Conservation (phyloP, 1,140 invertebrate genomes). For the Euschistus heros region DNA sequence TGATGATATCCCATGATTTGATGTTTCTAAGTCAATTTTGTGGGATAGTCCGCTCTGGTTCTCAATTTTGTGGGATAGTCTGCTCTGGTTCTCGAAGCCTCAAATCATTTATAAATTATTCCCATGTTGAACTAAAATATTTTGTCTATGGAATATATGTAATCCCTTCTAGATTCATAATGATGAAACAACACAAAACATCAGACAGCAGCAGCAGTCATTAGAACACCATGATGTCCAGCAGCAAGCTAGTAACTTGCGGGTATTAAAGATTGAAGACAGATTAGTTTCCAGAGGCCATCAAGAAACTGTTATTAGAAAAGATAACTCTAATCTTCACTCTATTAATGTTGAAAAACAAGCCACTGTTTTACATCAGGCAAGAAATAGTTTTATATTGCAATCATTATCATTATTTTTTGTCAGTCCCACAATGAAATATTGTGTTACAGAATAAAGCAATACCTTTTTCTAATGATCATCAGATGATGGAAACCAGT, state of each 20-base stretch:
- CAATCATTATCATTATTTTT: not conserved
- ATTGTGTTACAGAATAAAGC: not conserved
- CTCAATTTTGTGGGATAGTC: too few species aligned
- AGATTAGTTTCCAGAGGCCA: not conserved
- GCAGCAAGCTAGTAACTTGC: slow-evolving; percentile 14
- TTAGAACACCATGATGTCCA: slow-evolving; percentile 18
- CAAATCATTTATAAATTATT: too few species aligned
- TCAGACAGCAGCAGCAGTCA: slow-evolving; percentile 2
- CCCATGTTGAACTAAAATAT: too few species aligned
- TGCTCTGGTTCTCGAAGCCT: too few species aligned
- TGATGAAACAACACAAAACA: not conserved
- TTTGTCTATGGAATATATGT: too few species aligned
- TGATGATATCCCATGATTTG: too few species aligned
- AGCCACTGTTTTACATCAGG: slow-evolving; percentile 17
- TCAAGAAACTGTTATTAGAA: slow-evolving; percentile 29
- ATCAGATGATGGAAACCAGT: slow-evolving; percentile 6
- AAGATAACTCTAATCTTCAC: slow-evolving; percentile 27
- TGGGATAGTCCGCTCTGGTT: too few species aligned
- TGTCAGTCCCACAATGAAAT: not conserved
- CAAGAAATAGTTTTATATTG: not conserved
- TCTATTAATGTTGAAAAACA: slow-evolving; percentile 23
- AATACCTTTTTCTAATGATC: slow-evolving; percentile 2
- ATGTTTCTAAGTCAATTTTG: too few species aligned
- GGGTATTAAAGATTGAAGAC: slow-evolving; percentile 22
- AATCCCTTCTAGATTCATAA: not conserved